Conservation (phyloP, 2,888 invertebrate genomes). For the Conomelus anceps region DNA sequence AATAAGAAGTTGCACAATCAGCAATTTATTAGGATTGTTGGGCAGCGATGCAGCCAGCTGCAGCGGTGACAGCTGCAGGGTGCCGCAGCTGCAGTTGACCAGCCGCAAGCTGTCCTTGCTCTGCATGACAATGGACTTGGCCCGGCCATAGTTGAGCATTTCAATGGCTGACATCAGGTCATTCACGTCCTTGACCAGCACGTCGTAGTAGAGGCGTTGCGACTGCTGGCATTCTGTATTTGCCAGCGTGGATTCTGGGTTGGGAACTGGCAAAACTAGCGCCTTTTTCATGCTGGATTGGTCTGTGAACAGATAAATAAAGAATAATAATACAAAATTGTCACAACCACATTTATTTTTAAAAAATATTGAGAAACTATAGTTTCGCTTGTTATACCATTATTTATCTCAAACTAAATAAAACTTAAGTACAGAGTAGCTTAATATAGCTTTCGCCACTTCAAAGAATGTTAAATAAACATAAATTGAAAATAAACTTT, state of each 20-base stretch:
- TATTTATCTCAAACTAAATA: no score
- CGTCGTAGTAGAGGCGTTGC: background rate
- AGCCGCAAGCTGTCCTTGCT: background rate
- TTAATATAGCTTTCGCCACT: no score
- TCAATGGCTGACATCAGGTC: background rate
- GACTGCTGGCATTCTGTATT: background rate
- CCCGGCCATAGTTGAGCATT: background rate
- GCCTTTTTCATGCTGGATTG: background rate
- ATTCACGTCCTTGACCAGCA: background rate
- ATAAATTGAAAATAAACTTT: no score
- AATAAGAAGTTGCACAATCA: constrained; percentile 1
- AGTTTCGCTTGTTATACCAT: no score
- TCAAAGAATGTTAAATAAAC: no score
- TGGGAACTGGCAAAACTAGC: background rate
- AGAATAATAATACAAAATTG: no score
- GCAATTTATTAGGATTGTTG: background rate
- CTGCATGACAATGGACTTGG: background rate
- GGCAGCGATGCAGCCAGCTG: background rate
- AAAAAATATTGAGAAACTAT: no score
- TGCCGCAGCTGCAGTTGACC: background rate
- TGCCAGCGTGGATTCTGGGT: background rate
- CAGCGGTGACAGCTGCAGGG: background rate
- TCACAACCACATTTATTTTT: no score
- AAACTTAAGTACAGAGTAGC: no score
- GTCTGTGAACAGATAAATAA: background rate